Conservation (phyloP, 1,140 invertebrate species). For the Drosophila sp. region DNA sequence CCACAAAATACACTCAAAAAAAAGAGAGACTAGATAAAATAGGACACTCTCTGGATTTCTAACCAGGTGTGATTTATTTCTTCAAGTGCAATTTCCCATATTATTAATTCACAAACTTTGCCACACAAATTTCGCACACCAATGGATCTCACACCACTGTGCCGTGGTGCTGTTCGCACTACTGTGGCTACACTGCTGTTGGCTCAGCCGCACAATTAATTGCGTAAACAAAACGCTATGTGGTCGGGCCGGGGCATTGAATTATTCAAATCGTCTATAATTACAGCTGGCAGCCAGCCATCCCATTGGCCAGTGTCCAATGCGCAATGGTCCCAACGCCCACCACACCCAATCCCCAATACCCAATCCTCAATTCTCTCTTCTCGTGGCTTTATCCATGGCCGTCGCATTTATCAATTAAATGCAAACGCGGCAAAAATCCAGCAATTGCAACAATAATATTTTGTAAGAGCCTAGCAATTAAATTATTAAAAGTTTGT, state of each 20-base stretch:
- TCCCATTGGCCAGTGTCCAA: conserved; percentile 17
- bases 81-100: background rate
- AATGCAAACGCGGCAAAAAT: conserved; percentile 71
- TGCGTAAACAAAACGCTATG: conserved; percentile 74
- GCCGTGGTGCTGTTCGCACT: background rate
- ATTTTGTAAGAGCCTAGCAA: conserved; percentile 46
- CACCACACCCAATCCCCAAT: background rate
- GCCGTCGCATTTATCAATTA: conserved; percentile 74
- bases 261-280: conserved; percentile 80
- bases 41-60: too few relatives aligned
- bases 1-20: background rate
- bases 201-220: conserved; percentile 69
- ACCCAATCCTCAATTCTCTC: background rate
- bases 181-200: conserved; percentile 25
- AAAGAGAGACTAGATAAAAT: too few relatives aligned
- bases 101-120: conserved; percentile 1
- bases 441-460: conserved; percentile 68
- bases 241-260: conserved; percentile 55
- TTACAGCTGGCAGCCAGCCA: conserved; percentile 56
- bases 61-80: background rate
- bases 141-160: conserved; percentile 27
- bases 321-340: background rate
- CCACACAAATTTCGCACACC: background rate
- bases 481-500: conserved; percentile 79
- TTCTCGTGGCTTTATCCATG: background rate